phyloP scores from a whole-genome alignment of 2,113 vertebrate species.

The Platysternon megacephalum region DNA sequence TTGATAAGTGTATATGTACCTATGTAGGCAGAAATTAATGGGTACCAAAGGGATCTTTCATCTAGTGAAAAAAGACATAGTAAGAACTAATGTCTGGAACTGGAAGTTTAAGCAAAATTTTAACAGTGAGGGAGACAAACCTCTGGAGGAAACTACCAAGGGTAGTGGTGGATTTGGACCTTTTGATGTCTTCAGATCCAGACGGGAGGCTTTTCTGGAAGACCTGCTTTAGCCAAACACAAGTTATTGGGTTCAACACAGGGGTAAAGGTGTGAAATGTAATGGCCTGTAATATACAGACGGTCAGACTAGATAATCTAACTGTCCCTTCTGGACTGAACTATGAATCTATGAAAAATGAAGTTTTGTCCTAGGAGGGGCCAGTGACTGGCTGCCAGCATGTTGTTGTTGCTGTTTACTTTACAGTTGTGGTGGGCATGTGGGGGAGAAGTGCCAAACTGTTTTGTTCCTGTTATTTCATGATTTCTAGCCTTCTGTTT shows the following conservation, averaged over 20 bases:
- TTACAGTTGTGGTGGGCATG: not conserved
- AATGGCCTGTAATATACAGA: not conserved
- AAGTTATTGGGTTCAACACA: not conserved
- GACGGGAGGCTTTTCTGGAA: not conserved
- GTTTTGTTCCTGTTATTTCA: not conserved
- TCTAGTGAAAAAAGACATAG: not conserved
- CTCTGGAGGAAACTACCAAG: not conserved
- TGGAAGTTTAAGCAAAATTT: not conserved
- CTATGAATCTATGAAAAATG: not conserved
- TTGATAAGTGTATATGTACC: not conserved
- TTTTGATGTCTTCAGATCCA: not conserved
- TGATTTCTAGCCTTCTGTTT: not conserved
- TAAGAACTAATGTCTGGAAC: no score
- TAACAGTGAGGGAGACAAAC: not conserved
- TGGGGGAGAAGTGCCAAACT: not conserved
- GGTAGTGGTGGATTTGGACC: not conserved
- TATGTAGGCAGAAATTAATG: not conserved
- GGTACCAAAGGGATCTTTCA: not conserved
- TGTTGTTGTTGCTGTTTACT: not conserved
- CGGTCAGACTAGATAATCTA: not conserved
- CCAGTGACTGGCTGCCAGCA: not conserved
- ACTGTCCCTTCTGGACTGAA: not conserved
- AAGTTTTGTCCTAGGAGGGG: not conserved
- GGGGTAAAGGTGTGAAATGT: not conserved
- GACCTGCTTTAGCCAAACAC: not conserved